phyloP scores from a whole-genome alignment of 2,797 vertebrate species.

The Phrynocephalus forsythii region DNA sequence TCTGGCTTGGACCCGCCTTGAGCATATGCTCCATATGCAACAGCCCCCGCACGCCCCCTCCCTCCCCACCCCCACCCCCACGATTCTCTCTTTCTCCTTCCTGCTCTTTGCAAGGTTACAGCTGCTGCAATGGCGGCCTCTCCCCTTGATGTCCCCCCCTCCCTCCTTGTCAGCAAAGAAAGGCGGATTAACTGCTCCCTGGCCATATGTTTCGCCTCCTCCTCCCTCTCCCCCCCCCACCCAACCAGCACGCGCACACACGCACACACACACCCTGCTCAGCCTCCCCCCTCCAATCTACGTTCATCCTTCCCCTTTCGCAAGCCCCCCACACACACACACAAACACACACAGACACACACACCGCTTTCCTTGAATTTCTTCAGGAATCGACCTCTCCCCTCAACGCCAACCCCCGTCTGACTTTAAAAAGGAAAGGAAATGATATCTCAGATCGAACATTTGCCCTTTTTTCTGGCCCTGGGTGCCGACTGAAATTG shows the following conservation, averaged over 20 bases:
- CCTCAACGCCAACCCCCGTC: neutral
- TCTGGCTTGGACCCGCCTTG: neutral
- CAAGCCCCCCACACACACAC: too few species aligned
- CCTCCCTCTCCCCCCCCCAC: too few species aligned
- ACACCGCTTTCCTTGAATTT: too few species aligned
- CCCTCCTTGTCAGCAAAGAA: neutral
- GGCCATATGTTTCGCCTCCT: slow-evolving; percentile 84
- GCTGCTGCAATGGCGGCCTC: neutral
- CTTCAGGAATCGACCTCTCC: neutral
- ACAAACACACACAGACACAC: too few species aligned
- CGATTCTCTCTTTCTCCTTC: neutral
- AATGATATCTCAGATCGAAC: neutral
- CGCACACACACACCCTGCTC: neutral
- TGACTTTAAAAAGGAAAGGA: neutral
- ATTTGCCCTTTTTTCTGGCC: too few species aligned
- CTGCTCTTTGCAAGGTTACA: slow-evolving; percentile 35
- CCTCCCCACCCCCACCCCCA: fast-evolving
- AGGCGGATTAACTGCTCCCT: slow-evolving; percentile 46
- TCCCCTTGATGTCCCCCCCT: neutral
- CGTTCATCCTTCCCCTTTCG: slow-evolving; percentile 35
- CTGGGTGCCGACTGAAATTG: neutral
- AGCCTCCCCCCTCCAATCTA: neutral
- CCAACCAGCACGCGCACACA: neutral
- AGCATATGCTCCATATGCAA: too few species aligned
- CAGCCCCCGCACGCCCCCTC: neutral